Conservation (phyloP, 37 sponge, comb jelly and placozoan species). For the Cliona cf. orientalis region DNA sequence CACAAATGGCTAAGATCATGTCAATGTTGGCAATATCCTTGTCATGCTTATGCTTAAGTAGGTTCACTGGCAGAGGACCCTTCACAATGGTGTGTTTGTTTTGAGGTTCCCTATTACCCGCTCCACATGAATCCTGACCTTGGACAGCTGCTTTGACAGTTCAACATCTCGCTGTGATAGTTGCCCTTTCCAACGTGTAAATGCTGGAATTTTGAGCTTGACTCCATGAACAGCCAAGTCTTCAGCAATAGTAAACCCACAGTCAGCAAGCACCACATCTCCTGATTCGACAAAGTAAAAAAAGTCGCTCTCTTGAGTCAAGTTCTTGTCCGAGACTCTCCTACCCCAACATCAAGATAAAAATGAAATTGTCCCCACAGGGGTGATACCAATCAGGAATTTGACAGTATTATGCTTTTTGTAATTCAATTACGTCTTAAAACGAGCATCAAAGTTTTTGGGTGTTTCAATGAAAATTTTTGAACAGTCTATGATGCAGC, state of each 20-base stretch:
- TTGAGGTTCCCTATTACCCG: conserved; percentile 48
- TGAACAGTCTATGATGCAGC: conserved; percentile 41
- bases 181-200: conserved; percentile 37
- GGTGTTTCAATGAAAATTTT: conserved; percentile 31
- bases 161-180: conserved; percentile 44
- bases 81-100: conserved; percentile 37
- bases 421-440: conserved; percentile 56
- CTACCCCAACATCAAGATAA: conserved; percentile 46
- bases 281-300: conserved; percentile 31
- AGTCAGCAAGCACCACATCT: conserved; percentile 47
- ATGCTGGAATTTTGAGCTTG: conserved; percentile 47
- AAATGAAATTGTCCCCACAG: conserved; percentile 33
- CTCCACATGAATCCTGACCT: conserved; percentile 63
- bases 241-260: conserved; percentile 44
- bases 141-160: conserved; percentile 13
- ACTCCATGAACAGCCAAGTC: conserved; percentile 37
- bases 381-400: conserved; percentile 49
- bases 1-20: conserved; percentile 40
- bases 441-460: conserved; percentile 8
- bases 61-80: not conserved
- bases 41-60: conserved; percentile 12
- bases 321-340: conserved; percentile 28
- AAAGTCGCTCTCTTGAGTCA: conserved; percentile 43
- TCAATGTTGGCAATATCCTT: conserved; percentile 29
- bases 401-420: conserved; percentile 66